Conservation (phyloP, 1,140 invertebrate species). For the Meloidogyne floridensis region DNA sequence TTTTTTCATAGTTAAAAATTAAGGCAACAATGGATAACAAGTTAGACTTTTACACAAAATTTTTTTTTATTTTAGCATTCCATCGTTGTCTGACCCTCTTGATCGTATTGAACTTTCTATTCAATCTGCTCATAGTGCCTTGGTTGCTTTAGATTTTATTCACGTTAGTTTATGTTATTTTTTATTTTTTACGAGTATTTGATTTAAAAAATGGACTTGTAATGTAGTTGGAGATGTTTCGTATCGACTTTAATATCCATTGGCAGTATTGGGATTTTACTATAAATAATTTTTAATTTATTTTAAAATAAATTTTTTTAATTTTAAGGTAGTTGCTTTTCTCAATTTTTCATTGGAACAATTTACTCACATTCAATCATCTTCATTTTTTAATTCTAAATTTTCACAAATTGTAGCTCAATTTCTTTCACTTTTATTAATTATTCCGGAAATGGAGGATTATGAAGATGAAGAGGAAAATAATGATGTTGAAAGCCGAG, state of each 20-base stretch:
- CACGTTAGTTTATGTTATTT: conserved; percentile 33
- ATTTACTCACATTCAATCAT: neutral
- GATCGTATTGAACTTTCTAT: conserved; percentile 82
- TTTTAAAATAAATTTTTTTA: neutral
- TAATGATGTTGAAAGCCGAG: neutral
- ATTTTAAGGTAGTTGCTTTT: conserved; percentile 1
- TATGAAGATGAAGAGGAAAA: neutral
- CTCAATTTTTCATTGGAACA: conserved; percentile 3
- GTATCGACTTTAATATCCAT: neutral
- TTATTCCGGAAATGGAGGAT: neutral
- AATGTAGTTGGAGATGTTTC: neutral
- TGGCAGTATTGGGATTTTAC: neutral
- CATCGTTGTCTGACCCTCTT: conserved; percentile 79
- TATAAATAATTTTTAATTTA: neutral
- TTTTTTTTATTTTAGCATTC: conserved; percentile 74
- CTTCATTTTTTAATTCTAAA: neutral
- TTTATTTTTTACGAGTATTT: no score
- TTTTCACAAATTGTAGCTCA: conserved; percentile 4
- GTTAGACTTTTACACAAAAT: no score
- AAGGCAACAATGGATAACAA: no score
- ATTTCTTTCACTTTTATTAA: neutral
- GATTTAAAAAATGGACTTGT: neutral
- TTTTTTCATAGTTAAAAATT: no score
- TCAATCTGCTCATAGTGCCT: conserved; percentile 81
- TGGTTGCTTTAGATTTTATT: conserved; percentile 69